A percentile compares a stretch with the other conserved stretches of the same genome.
These are phyloP conservation scores for Calephelis nemesis DNA, from an alignment of 1,140 invertebrate genomes.

Conservation along the genomic window DNA sequence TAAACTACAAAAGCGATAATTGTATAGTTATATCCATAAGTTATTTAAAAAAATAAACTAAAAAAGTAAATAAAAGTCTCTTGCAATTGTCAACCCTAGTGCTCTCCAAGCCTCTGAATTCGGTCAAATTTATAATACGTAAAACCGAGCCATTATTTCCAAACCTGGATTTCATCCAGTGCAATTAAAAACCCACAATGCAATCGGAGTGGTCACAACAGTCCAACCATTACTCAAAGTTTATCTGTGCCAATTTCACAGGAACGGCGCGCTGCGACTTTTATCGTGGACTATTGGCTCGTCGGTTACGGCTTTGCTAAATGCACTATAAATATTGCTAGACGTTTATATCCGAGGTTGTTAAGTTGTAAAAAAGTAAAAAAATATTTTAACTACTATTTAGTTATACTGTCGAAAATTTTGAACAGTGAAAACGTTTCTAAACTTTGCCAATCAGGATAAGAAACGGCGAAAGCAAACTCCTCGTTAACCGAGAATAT, in stretches of 20 bases:
- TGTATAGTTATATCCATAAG: too few relatives aligned
- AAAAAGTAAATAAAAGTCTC: too few relatives aligned
- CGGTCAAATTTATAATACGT: background rate
- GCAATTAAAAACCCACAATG: constrained; percentile 4
- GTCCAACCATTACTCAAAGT: background rate
- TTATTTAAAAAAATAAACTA: too few relatives aligned
- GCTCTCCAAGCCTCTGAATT: too few relatives aligned
- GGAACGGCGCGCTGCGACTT: background rate
- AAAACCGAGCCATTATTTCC: background rate
- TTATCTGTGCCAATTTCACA: constrained; percentile 2
- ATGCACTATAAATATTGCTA: background rate
- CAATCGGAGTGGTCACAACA: background rate
- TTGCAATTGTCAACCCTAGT: too few relatives aligned
- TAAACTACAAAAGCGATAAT: too few relatives aligned
- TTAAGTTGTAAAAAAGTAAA: background rate
- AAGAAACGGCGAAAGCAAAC: too few relatives aligned
- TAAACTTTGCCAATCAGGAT: too few relatives aligned
- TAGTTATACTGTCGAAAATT: too few relatives aligned
- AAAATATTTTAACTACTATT: too few relatives aligned
- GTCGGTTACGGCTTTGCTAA: background rate
- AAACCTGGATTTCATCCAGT: background rate
- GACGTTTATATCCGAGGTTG: background rate
- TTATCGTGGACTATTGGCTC: constrained; percentile 4
- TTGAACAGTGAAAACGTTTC: too few relatives aligned
- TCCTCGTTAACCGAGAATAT: too few relatives aligned